These are phyloP conservation scores for Tenualosa ilisha DNA, from an alignment of 2,797 vertebrate species.

Conservation along the genomic window DNA sequence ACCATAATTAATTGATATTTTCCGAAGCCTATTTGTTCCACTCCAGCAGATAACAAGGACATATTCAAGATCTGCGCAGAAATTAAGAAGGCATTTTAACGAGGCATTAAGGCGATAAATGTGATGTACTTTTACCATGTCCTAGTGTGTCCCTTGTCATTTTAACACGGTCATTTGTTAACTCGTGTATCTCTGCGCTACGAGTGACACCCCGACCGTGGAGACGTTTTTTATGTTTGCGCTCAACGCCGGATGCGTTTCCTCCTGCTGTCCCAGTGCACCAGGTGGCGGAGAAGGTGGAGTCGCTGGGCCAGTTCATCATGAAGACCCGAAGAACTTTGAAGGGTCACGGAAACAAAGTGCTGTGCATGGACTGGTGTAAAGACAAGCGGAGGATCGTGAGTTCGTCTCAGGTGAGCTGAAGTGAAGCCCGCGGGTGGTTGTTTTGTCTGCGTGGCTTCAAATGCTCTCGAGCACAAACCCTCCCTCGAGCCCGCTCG, in stretches of 20 bases:
- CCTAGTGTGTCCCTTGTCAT: background rate
- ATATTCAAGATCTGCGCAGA: background rate
- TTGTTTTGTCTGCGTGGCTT: background rate
- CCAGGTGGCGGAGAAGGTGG: slow-evolving; percentile 96
- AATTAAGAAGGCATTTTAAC: background rate
- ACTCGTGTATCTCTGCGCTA: background rate
- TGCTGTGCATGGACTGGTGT: slow-evolving; percentile 99
- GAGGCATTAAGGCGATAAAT: background rate
- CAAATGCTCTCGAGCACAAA: background rate
- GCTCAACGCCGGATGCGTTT: background rate
- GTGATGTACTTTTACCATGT: background rate
- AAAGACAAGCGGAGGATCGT: slow-evolving; percentile 97
- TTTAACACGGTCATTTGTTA: background rate
- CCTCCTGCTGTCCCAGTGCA: slow-evolving; percentile 69
- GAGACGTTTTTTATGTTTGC: background rate
- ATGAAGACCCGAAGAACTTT: slow-evolving; percentile 98
- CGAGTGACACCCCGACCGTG: background rate
- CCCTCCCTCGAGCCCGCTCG: background rate
- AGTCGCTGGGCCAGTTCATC: slow-evolving; percentile 93
- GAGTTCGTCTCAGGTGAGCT: slow-evolving; percentile 96
- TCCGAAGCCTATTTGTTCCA: slow-evolving; percentile 10
- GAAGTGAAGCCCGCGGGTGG: background rate
- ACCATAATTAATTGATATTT: slow-evolving; percentile 1
- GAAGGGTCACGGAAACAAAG: slow-evolving; percentile 98
- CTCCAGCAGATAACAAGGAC: slow-evolving; percentile 1